A percentile compares a stretch with the other conserved stretches of the same genome.
phyloP scores from a whole-genome alignment of 2,888 invertebrate species.

The Buathra laborator region DNA sequence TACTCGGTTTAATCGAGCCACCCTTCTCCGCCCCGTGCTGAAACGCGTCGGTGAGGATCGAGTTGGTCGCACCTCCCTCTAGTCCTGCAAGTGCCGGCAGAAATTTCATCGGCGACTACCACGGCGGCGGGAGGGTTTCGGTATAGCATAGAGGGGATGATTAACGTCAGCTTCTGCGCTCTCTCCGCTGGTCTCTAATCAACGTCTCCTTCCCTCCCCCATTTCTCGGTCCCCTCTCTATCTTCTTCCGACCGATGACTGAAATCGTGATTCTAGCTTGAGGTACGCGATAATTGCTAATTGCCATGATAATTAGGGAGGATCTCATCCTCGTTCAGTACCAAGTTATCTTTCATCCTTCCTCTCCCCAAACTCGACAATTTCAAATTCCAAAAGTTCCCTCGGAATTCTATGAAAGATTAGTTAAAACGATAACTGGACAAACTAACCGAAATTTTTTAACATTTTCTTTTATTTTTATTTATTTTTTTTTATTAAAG shows the following conservation, averaged over 20 bases:
- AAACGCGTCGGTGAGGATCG: slow-evolving; percentile 47
- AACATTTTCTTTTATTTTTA: too few species aligned
- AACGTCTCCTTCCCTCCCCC: slow-evolving; percentile 34
- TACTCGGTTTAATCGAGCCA: slow-evolving; percentile 66
- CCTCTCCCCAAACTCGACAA: slow-evolving; percentile 1
- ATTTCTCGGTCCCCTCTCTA: neutral
- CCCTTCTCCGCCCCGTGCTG: slow-evolving; percentile 30
- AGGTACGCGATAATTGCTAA: slow-evolving; percentile 66
- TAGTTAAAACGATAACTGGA: too few species aligned
- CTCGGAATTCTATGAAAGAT: too few species aligned
- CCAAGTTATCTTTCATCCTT: slow-evolving; percentile 41
- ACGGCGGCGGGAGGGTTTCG: slow-evolving; percentile 86
- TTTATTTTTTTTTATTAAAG: too few species aligned
- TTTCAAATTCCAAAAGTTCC: neutral
- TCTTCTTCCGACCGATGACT: slow-evolving; percentile 25
- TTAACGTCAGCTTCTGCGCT: slow-evolving; percentile 63
- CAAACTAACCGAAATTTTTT: too few species aligned
- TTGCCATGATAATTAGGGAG: slow-evolving; percentile 66
- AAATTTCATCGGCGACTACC: slow-evolving; percentile 87
- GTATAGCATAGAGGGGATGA: slow-evolving; percentile 61
- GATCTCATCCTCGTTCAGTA: slow-evolving; percentile 22
- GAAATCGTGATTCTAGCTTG: slow-evolving; percentile 50
- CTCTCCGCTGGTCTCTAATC: slow-evolving; percentile 58
- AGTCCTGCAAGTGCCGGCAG: slow-evolving; percentile 65
- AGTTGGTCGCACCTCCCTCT: slow-evolving; percentile 38